These are phyloP conservation scores for Belgica antarctica DNA, from an alignment of 2,888 invertebrate species.

Conservation along the genomic window DNA sequence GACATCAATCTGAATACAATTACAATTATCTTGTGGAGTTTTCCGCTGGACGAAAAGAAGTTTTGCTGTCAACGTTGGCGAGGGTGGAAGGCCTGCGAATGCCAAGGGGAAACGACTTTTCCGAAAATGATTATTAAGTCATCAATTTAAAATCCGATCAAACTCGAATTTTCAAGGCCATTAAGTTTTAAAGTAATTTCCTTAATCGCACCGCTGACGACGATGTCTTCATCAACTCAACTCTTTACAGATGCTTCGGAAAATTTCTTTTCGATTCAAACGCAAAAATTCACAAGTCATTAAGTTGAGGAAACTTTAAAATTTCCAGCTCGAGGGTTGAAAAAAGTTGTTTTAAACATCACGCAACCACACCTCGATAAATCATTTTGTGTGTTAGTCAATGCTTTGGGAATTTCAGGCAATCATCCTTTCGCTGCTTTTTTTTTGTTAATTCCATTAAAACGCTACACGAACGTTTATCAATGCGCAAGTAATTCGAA, in stretches of 20 bases:
- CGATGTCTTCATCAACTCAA: slow-evolving; percentile 30
- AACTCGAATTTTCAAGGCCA: slow-evolving; percentile 40
- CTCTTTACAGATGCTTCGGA: slow-evolving; percentile 12
- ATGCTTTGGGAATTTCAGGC: too few relatives aligned
- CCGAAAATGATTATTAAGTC: slow-evolving; percentile 37
- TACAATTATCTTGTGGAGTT: slow-evolving; percentile 25
- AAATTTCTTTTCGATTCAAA: neutral
- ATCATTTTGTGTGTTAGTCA: slow-evolving; percentile 26
- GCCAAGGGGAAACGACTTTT: neutral
- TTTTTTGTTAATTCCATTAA: neutral
- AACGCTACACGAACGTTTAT: neutral
- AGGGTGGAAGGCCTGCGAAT: neutral
- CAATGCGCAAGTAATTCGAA: slow-evolving; percentile 20
- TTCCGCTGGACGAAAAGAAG: neutral
- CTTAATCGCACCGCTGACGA: slow-evolving; percentile 17
- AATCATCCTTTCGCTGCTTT: too few relatives aligned
- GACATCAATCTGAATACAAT: slow-evolving; percentile 25
- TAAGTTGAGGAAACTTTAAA: slow-evolving; percentile 25
- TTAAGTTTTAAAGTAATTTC: slow-evolving; percentile 42
- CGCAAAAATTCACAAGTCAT: slow-evolving; percentile 38
- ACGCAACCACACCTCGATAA: slow-evolving; percentile 38
- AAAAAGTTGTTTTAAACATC: neutral
- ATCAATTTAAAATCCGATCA: slow-evolving; percentile 35
- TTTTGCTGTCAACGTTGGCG: neutral
- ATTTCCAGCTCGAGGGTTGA: neutral